These are phyloP conservation scores for Apodemia hepburni DNA, from an alignment of 2,888 invertebrate species.

Conservation along the genomic window DNA sequence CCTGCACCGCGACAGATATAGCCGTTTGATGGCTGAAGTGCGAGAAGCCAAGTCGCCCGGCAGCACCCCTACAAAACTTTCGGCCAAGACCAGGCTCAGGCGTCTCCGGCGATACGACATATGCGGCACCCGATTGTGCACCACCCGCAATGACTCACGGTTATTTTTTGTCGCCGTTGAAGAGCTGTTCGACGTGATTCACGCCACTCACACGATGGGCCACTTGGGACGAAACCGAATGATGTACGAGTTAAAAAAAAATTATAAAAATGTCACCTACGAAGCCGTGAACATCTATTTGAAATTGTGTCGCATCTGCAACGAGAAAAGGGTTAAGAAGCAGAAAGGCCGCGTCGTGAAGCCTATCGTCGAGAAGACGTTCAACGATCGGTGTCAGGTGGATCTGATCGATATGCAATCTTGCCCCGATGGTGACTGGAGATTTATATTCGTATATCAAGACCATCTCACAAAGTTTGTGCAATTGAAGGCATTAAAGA, in stretches of 20 bases:
- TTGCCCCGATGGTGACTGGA: slow-evolving; percentile 28
- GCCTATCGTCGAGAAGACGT: too few species aligned
- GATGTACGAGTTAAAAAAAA: slow-evolving; percentile 5
- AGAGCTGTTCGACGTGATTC: neutral
- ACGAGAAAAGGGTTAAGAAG: neutral
- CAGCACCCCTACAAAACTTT: neutral
- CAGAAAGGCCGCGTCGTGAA: slow-evolving; percentile 4
- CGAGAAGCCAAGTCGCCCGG: too few species aligned
- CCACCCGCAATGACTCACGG: neutral
- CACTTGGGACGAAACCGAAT: neutral
- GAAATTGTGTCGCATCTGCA: slow-evolving; percentile 10
- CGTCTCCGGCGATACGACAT: neutral
- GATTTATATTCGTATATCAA: slow-evolving; percentile 44
- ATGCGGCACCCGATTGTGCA: neutral
- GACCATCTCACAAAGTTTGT: slow-evolving; percentile 38
- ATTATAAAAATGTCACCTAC: neutral
- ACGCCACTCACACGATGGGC: too few species aligned
- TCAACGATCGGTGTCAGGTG: neutral
- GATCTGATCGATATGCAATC: slow-evolving; percentile 39
- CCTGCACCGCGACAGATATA: too few species aligned
- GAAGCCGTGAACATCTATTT: slow-evolving; percentile 9
- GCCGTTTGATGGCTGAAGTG: too few species aligned
- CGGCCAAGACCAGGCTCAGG: slow-evolving; percentile 2
- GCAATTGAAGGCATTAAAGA: slow-evolving; percentile 39
- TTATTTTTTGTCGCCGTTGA: slow-evolving; percentile 10